Percentiles rank a stretch among this genome's conserved stretches.
These are phyloP conservation scores for Nasonia oneida DNA, from an alignment of 2,888 invertebrate species.

Conservation along the genomic window DNA sequence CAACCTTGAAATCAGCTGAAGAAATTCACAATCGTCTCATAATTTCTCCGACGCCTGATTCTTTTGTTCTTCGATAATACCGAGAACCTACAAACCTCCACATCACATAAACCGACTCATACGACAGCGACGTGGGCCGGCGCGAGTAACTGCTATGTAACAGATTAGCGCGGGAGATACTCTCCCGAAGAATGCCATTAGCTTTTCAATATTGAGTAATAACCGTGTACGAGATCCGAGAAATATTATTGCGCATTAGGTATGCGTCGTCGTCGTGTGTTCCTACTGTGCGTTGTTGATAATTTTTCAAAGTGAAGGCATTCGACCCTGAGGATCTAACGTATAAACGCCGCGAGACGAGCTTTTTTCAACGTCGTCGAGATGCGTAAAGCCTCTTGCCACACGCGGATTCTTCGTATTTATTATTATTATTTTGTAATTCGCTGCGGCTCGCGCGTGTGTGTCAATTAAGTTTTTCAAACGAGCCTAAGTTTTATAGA, in stretches of 20 bases:
- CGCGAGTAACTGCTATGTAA: neutral
- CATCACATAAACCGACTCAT: neutral
- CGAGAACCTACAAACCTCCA: neutral
- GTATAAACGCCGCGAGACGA: neutral
- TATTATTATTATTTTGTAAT: constrained; percentile 33
- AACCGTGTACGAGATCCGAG: neutral
- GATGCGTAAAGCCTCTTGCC: constrained; percentile 15
- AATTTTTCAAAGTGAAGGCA: constrained; percentile 20
- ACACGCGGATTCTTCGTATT: constrained; percentile 31
- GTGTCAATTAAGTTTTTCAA: neutral
- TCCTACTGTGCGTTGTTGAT: neutral
- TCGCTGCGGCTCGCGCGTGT: neutral
- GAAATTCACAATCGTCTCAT: neutral
- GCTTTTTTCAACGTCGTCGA: neutral
- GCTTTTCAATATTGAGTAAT: constrained; percentile 46
- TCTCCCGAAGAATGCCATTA: constrained; percentile 35
- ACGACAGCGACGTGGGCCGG: neutral
- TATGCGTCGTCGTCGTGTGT: neutral
- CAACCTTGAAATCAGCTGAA: neutral
- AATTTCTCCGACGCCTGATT: neutral
- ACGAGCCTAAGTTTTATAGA: neutral
- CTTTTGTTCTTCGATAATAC: neutral
- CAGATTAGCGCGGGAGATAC: constrained; percentile 12
- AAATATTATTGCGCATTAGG: constrained; percentile 25
- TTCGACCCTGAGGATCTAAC: neutral